phyloP scores from a whole-genome alignment of 23 tunicate species.

The Styela plicata region DNA sequence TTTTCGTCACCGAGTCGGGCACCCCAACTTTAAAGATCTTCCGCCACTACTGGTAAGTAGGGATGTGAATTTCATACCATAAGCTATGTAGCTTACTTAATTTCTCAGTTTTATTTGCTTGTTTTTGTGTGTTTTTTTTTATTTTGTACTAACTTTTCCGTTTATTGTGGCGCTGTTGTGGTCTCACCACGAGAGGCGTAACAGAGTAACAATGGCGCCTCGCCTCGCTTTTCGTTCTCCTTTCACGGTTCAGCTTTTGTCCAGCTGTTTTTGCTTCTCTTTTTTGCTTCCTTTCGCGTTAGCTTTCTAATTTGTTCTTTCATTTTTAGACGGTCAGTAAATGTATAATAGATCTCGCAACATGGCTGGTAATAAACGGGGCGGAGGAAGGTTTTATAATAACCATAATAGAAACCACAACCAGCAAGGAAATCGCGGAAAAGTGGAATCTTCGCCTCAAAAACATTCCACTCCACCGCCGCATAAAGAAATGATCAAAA shows the following conservation, averaged over 20 bases:
- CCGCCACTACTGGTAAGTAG: no score
- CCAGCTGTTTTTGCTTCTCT: no score
- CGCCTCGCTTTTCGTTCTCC: neutral
- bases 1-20: no score
- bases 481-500: no score
- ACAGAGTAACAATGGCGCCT: neutral
- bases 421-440: neutral
- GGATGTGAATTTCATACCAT: no score
- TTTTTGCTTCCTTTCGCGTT: neutral
- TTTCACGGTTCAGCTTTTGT: no score
- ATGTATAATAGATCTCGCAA: neutral
- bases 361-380: neutral
- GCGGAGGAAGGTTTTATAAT: neutral
- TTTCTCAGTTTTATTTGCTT: no score
- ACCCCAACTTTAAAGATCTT: no score
- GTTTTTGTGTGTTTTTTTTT: no score
- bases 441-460: neutral
- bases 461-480: neutral
- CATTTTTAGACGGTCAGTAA: no score
- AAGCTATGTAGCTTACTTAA: no score
- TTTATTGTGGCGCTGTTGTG: neutral
- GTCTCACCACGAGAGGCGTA: neutral
- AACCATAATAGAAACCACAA: neutral
- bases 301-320: neutral
- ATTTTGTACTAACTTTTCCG: no score